Evolutionary conservation across 2,888 invertebrate species (phyloP), one percentile per base, ranked within the genome.

Genomic region (Cyrtodaria siliqua): DNA sequence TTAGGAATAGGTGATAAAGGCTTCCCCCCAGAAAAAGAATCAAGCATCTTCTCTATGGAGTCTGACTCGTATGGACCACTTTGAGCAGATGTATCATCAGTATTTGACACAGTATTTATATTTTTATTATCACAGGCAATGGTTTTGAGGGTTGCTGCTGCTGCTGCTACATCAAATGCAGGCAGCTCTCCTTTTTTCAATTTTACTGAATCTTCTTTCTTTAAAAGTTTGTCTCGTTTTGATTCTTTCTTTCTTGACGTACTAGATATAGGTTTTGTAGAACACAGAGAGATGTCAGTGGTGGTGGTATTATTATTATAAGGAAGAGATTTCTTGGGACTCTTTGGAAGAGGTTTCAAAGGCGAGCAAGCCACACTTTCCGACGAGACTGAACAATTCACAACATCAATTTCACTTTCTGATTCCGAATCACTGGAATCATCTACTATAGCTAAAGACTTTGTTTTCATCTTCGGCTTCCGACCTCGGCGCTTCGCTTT

Each of bases 1-100:
- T 68, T 68, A 49, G 69, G 73, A 53, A 80, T 68, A 20, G 80
- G 80, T 14, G 80, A 80, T 16, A 80, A 61, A 24, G 68, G 77
- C 27, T 53, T 70, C 38, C 66, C 63, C n/a, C 44, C 71, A 4
- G 70, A 52, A 56, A 80, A 76, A n/a, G 56, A 52, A 38, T 62
- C 52, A 16, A 80, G 66, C 38, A 75, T 75, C 55, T 73, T 67
- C 40, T 70, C 73, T 16, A 73, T 67, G 47, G 52, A 47, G 38
- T 64, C 71, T 33, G 56, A 49, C 56, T 23, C 63, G 18, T 33
- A 18, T n/a, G 33, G 56, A 6, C 38, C 38, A 33, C 56, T 56
- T 38, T 56, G 38, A 40, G 56, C 40, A 33, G 33, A 33, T 12
- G 33, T 33, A 8, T 33, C 12, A 33, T 33, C 12, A 33, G 50